These are phyloP conservation scores for Calypte anna DNA, from an alignment of 2,113 vertebrate genomes.

Conservation along the genomic window DNA sequence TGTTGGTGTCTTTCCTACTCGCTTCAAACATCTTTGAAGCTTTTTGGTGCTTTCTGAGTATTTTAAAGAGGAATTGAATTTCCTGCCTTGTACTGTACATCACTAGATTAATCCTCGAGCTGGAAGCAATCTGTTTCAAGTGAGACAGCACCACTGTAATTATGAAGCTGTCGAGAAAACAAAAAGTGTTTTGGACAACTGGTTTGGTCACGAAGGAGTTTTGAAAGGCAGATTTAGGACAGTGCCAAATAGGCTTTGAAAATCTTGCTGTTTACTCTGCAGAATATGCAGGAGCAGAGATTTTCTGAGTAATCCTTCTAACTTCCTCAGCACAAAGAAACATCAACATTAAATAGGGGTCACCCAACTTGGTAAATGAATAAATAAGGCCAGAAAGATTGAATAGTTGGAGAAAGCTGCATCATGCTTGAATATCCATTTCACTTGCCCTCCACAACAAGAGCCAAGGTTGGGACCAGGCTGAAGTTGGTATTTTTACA, in stretches of 20 bases:
- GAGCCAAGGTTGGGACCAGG: not conserved
- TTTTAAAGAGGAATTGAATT: constrained; percentile 32
- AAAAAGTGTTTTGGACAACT: constrained; percentile 15
- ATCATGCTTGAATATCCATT: constrained; percentile 5
- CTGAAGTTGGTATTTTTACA: not conserved
- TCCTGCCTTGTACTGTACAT: not conserved
- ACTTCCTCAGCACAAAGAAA: not conserved
- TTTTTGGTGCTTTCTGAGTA: not conserved
- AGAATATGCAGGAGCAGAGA: constrained; percentile 12
- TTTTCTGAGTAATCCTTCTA: constrained; percentile 33
- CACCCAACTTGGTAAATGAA: not conserved
- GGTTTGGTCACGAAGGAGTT: constrained; percentile 26
- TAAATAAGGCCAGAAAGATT: not conserved
- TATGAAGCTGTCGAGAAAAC: constrained; percentile 33
- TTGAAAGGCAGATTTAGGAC: constrained; percentile 55
- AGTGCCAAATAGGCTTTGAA: constrained; percentile 40
- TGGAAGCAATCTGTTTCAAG: constrained; percentile 24
- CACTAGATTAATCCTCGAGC: not conserved
- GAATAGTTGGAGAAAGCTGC: not conserved
- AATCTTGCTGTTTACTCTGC: constrained; percentile 30
- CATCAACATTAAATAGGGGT: not conserved
- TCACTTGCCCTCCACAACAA: not conserved
- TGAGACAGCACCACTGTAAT: not conserved
- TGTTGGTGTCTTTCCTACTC: not conserved
- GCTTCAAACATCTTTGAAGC: not conserved